Percentiles rank a stretch among this genome's conserved stretches.
phyloP scores from a whole-genome alignment of 2,888 invertebrate genomes.

The Oligia latruncula region DNA sequence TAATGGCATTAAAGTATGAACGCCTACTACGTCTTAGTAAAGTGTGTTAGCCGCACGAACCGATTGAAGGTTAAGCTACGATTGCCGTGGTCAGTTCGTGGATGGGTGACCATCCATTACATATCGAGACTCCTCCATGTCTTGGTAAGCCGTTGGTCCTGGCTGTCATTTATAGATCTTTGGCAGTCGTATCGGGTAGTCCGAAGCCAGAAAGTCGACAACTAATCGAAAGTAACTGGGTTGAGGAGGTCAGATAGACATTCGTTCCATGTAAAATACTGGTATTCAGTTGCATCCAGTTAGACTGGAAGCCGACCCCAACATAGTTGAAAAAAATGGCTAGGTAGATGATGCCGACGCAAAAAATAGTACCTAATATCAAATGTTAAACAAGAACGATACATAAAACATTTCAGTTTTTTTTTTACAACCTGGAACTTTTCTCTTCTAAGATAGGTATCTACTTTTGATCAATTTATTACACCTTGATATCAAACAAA shows the following conservation, averaged over 20 bases:
- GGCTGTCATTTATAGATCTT: not conserved
- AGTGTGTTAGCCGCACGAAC: not conserved
- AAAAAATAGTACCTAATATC: not conserved
- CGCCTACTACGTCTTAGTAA: not conserved
- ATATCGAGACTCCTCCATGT: not conserved
- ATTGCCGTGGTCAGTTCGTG: not conserved
- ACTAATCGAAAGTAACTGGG: not conserved
- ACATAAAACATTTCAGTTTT: not conserved
- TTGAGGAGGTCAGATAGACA: not conserved
- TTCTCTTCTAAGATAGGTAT: not conserved
- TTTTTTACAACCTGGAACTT: not conserved
- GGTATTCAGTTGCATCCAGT: not conserved
- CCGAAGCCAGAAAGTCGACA: not conserved
- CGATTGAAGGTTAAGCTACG: not conserved
- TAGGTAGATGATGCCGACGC: not conserved
- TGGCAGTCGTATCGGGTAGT: not conserved
- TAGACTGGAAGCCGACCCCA: not conserved
- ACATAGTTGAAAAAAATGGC: not conserved
- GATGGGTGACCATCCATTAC: not conserved
- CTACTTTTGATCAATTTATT: not conserved
- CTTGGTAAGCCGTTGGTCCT: not conserved
- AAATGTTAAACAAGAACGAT: not conserved
- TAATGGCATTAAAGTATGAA: slow-evolving; percentile 1
- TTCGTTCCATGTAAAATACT: not conserved
- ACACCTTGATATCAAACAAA: not conserved